phyloP scores from a whole-genome alignment of 2,888 invertebrate genomes.

The Tiliacea citrago region DNA sequence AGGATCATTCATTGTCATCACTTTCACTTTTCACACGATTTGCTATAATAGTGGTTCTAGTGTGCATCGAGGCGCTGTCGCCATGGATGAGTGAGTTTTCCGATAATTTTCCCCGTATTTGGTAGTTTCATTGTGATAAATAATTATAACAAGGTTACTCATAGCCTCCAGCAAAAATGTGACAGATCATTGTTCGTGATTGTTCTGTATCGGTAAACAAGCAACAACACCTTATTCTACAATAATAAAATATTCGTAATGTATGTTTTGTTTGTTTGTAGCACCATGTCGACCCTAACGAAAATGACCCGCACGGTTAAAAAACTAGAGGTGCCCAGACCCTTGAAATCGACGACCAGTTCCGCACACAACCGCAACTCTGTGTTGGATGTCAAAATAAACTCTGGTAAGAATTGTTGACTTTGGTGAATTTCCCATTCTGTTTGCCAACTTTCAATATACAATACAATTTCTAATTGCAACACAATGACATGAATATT shows the following conservation, averaged over 20 bases:
- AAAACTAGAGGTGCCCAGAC: slow-evolving; percentile 94
- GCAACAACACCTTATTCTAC: neutral
- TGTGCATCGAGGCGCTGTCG: slow-evolving; percentile 83
- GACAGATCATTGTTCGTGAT: slow-evolving; percentile 76
- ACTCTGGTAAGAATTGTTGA: slow-evolving; percentile 83
- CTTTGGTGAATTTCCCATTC: neutral
- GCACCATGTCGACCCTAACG: slow-evolving; percentile 91
- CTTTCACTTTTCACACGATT: slow-evolving; percentile 90
- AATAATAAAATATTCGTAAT: slow-evolving; percentile 16
- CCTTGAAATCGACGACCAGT: slow-evolving; percentile 92
- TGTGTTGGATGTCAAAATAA: slow-evolving; percentile 89
- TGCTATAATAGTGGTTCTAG: slow-evolving; percentile 84
- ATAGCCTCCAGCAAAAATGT: slow-evolving; percentile 79
- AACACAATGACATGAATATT: neutral
- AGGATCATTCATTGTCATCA: slow-evolving; percentile 90
- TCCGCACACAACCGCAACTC: slow-evolving; percentile 89
- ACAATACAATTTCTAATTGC: slow-evolving; percentile 21
- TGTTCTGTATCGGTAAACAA: slow-evolving; percentile 60
- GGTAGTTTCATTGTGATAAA: slow-evolving; percentile 80
- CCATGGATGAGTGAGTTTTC: slow-evolving; percentile 90
- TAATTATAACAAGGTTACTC: slow-evolving; percentile 85
- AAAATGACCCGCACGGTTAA: slow-evolving; percentile 93
- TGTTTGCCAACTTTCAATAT: slow-evolving; percentile 6
- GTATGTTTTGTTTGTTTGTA: slow-evolving; percentile 71
- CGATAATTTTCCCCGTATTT: slow-evolving; percentile 76